Base-by-base conservation (phyloP, 2,888 invertebrate species). In the Latheticus oryzae region DNA sequence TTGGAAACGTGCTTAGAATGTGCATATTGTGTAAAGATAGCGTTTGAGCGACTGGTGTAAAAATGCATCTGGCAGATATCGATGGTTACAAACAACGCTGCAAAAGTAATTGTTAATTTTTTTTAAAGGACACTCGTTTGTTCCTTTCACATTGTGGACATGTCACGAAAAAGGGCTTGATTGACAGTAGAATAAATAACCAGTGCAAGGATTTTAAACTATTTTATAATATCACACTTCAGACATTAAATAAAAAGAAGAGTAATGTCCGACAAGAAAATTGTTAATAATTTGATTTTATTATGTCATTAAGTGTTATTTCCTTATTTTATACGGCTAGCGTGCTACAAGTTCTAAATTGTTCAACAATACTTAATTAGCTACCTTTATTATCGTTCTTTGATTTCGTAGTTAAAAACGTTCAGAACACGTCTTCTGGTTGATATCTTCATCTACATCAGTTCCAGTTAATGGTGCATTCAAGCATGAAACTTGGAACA, bases 21-120 rank as follows among this genome's bases (percentile, higher is more conserved):
- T 58, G 58, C 45, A 53, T 56, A 57, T 54, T 59, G 58, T 63
- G 53, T 51, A 63, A 33, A 50, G 50, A 50, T 50, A 53, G 53
- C 35, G 38, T 26, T 35, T 54, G 62, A 65, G 53, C 58, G 66
- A 61, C 58, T 59, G 47, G 30, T 26, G 35, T 61, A 64, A 64
- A 66, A 65, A 62, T 60, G 19, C 33, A 38, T 52, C 12, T 55
- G 63, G 59, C 63, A 62, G 65, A 60, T 64, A 66, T 64, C 57
- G 66, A 64, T 66, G 61, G 47, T 45, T 62, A 58, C 63, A 66
- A 65, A 58, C 62, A 53, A 56, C 56, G 26, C 51, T 54, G 45
- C 37, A 54, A 53, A 54, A 58, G 58, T 45, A 63, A 61, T 61
- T 58, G 61, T 61, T 32, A 51, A 37, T 51, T 56, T 52, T 45